phyloP scores from a whole-genome alignment of 1,140 invertebrate genomes.

The Drosophila kurseongensis region DNA sequence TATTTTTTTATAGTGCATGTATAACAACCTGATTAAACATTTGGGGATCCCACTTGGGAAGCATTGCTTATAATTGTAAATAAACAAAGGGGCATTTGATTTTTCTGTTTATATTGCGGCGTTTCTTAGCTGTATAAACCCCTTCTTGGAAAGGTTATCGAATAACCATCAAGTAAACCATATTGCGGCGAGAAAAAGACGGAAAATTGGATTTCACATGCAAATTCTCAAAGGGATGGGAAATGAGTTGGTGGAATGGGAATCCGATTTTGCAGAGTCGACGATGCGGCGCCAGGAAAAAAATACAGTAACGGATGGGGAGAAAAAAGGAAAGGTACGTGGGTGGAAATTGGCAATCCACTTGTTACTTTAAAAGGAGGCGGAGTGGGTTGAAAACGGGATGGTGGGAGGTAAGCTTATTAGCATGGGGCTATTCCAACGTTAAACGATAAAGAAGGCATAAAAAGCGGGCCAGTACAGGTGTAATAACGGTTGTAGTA shows the following conservation, averaged over 20 bases:
- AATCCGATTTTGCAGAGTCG: conserved; percentile 35
- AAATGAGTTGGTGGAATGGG: not conserved
- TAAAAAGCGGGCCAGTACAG: conserved; percentile 39
- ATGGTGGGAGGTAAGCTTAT: conserved; percentile 10
- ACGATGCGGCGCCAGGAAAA: conserved; percentile 14
- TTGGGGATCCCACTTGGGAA: not conserved
- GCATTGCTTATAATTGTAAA: conserved; percentile 14
- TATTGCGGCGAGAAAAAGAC: conserved; percentile 32
- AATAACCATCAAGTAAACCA: conserved; percentile 32
- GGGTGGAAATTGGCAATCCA: conserved; percentile 47
- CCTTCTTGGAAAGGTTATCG: conserved; percentile 9
- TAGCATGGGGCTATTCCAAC: conserved; percentile 21
- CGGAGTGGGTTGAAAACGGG: not conserved
- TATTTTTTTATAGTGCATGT: not conserved
- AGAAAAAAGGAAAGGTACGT: conserved; percentile 21
- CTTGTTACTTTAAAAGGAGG: conserved; percentile 54
- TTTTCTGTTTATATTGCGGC: not conserved
- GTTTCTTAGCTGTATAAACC: not conserved
- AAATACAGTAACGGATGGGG: conserved; percentile 22
- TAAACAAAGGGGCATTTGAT: conserved; percentile 18
- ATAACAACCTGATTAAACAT: not conserved
- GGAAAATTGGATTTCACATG: conserved; percentile 46
- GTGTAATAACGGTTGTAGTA: conserved; percentile 19
- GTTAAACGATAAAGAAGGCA: conserved; percentile 52
- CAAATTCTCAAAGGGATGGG: conserved; percentile 14